Conservation (phyloP, 2,113 vertebrate genomes). For the Peromyscus polionotus region DNA sequence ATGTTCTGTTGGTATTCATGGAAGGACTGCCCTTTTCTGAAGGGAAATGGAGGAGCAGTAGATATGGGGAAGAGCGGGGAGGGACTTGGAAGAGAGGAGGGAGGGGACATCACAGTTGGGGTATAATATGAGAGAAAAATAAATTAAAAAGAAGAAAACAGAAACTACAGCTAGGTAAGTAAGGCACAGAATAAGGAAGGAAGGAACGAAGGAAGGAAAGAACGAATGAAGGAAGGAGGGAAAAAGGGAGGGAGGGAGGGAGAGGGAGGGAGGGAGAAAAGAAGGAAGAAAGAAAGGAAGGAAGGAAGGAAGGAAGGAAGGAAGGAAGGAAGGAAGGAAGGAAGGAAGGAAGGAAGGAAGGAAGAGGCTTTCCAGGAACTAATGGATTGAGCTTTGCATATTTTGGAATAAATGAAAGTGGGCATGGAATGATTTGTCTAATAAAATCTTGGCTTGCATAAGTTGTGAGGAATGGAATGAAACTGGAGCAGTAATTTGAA, state of each 20-base stretch:
- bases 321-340: neutral
- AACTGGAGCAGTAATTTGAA: neutral
- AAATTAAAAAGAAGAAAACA: neutral
- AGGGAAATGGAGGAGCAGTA: neutral
- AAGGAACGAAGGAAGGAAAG: neutral
- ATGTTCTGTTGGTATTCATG: neutral
- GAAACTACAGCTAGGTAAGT: neutral
- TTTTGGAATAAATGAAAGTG: neutral
- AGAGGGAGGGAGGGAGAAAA: neutral
- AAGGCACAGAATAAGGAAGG: neutral
- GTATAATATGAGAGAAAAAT: neutral
- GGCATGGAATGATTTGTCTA: neutral
- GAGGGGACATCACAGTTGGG: neutral
- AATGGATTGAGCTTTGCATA: neutral
- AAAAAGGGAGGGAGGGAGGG: neutral
- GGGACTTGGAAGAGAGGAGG: neutral
- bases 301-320: too few relatives aligned
- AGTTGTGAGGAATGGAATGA: neutral
- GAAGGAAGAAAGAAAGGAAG: neutral
- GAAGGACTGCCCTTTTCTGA: neutral
- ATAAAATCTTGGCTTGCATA: neutral
- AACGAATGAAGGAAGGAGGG: too few relatives aligned
- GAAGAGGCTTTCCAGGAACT: neutral
- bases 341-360: too few relatives aligned
- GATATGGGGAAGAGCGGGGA: neutral